Percentiles rank a stretch among this genome's conserved stretches.
Conservation (phyloP, 2,113 vertebrate species). For the Danio rerio region DNA sequence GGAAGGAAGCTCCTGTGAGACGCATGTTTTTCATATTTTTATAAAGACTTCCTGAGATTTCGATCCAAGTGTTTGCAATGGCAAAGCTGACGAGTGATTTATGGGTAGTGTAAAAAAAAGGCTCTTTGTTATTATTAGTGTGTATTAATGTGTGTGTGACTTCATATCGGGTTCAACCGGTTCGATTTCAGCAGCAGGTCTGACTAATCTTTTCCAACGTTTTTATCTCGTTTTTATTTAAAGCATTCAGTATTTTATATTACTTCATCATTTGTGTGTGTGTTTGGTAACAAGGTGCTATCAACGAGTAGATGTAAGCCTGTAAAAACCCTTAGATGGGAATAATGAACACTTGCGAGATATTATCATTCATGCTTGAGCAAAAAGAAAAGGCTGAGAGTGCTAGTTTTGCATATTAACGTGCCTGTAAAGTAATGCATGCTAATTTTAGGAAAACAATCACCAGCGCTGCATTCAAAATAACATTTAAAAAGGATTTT, state of each 20-base stretch:
- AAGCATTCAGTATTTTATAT: not conserved
- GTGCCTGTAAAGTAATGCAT: too few species aligned
- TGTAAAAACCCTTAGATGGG: slow-evolving; percentile 32
- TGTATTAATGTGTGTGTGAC: slow-evolving; percentile 30
- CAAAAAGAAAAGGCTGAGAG: slow-evolving; percentile 15
- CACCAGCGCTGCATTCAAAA: too few species aligned
- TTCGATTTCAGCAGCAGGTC: slow-evolving; percentile 1
- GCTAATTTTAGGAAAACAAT: too few species aligned
- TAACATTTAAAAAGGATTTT: too few species aligned
- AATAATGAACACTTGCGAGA: slow-evolving; percentile 7
- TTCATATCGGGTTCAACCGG: slow-evolving; percentile 26
- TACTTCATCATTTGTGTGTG: not conserved
- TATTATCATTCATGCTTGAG: not conserved
- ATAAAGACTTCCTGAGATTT: slow-evolving; percentile 51
- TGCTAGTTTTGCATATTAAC: not conserved
- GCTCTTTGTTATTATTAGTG: slow-evolving; percentile 19
- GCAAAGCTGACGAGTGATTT: slow-evolving; percentile 46
- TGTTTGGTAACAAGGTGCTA: slow-evolving; percentile 6
- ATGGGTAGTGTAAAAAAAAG: slow-evolving; percentile 22
- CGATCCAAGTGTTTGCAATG: slow-evolving; percentile 57
- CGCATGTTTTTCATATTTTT: slow-evolving; percentile 42
- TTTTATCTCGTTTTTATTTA: not conserved
- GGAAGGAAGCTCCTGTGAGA: slow-evolving; percentile 65
- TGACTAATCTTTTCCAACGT: not conserved
- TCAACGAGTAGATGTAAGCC: slow-evolving; percentile 26